These are phyloP conservation scores for Rhynchonycteris naso DNA, from an alignment of 2,797 vertebrate species.

Conservation along the genomic window DNA sequence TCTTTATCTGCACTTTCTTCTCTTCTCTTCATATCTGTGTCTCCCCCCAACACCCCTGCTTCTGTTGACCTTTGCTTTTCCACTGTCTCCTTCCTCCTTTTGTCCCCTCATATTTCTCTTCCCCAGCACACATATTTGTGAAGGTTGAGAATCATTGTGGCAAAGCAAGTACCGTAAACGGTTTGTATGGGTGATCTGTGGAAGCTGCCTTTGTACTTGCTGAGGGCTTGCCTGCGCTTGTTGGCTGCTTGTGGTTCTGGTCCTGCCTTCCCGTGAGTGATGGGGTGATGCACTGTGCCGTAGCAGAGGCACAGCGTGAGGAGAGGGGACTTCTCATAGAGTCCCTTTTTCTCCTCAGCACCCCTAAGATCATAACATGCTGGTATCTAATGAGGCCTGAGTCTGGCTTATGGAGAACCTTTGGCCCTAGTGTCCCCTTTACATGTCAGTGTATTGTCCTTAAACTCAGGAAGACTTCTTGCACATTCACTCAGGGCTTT, in stretches of 20 bases:
- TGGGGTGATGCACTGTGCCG: neutral
- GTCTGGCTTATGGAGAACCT: neutral
- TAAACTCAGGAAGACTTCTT: neutral
- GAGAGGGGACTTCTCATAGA: neutral
- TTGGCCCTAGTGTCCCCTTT: no score
- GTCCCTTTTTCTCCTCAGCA: neutral
- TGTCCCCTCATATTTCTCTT: neutral
- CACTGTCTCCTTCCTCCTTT: neutral
- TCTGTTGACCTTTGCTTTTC: neutral
- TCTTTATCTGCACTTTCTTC: neutral
- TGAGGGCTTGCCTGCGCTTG: rapidly evolving
- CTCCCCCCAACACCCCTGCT: neutral
- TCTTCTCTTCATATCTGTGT: neutral
- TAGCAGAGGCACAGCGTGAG: neutral
- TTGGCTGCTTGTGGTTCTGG: neutral
- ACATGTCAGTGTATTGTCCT: neutral
- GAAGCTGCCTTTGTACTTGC: neutral
- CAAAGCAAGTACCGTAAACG: neutral
- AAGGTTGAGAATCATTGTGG: neutral
- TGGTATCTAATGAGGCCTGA: neutral
- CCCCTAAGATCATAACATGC: neutral
- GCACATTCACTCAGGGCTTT: neutral
- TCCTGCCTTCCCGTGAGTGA: neutral
- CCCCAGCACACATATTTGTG: neutral
- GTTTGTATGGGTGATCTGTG: neutral